A percentile compares a stretch with the other conserved stretches of the same genome.
Evolutionary conservation across 2,797 vertebrate species (phyloP).

Genomic region (Pagetopsis macropterus): DNA sequence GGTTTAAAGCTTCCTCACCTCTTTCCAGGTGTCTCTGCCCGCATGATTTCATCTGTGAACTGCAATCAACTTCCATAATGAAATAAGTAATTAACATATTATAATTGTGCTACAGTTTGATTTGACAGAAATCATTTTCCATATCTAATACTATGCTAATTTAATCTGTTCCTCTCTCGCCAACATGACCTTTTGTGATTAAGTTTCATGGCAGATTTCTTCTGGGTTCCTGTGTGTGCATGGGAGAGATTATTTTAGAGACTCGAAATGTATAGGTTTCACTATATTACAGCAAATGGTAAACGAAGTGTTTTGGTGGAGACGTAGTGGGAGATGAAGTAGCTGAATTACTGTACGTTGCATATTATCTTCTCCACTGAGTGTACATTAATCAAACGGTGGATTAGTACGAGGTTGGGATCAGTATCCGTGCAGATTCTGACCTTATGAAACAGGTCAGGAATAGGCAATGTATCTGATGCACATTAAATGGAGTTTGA

Average conservation of each 20-base stretch:
- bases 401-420: slow-evolving; percentile 9
- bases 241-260: slow-evolving; percentile 81
- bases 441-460: slow-evolving; percentile 3
- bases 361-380: slow-evolving; percentile 15
- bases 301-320: slow-evolving; percentile 22
- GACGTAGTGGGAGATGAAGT: slow-evolving; percentile 24
- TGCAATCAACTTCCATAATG: slow-evolving; percentile 98
- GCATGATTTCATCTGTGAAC: slow-evolving; percentile 94
- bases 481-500: neutral
- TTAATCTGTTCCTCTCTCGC: slow-evolving; percentile 95
- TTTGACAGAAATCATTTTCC: slow-evolving; percentile 99
- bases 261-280: slow-evolving; percentile 38
- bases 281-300: slow-evolving; percentile 39
- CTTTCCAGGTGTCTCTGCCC: slow-evolving; percentile 90
- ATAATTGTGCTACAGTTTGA: slow-evolving; percentile 98
- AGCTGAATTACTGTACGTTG: neutral
- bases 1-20: slow-evolving; percentile 85
- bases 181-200: slow-evolving; percentile 98
- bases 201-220: slow-evolving; percentile 92
- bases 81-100: slow-evolving; percentile 99
- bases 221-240: slow-evolving; percentile 47
- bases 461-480: neutral
- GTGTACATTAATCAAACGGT: slow-evolving; percentile 14
- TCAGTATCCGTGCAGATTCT: neutral
- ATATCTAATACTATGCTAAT: slow-evolving; percentile 99